Evolutionary conservation across 2,888 invertebrate genomes (phyloP), one percentile per base, ranked within the genome.

Genomic region (Thalpophila matura): DNA sequence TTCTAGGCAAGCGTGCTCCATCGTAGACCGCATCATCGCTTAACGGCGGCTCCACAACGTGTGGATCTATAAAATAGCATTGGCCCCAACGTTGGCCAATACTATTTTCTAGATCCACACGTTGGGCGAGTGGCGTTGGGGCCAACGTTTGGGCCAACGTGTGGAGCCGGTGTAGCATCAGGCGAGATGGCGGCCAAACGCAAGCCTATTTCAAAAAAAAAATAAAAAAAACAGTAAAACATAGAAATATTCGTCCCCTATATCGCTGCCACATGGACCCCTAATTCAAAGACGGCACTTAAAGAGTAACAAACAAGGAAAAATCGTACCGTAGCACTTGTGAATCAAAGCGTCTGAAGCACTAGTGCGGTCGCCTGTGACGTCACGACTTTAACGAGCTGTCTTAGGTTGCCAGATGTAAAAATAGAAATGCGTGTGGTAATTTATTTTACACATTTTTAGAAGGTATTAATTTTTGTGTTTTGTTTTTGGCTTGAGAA

Each of bases 271-370:
- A 42, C 40, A 37, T 43, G 42, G 38, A 45, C 45, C 73, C 57
- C 40, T 66, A 54, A 73, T 58, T 73, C 67, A 70, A 70, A 72
- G 73, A 29, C 43, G 38, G 47, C 14, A 57, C 68, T 71, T 65
- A 61, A 24, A 67, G 42, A 58, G 66, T 72, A 69, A 69, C 67
- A 66, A 66, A 72, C 66, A 66, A 66, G 69, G 74, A 66, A 53
- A 73, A 54, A 50, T 73, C 43, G 57, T 66, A 22, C 42, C 67
- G 47, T 29, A 20, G 24, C 50, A 50, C 74, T 70, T 54, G 50
- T 37, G 16, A 58, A 73, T 73, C 74, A 70, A 73, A 70, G 73
- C 58, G 24, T 38, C 60, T 60, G 38, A 26, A 74, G 69, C 31
- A 45, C 54, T 60, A 68, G 43, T 51, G 70, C 69, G 47, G 55